Evolutionary conservation across 2,797 vertebrate species (phyloP).

Genomic region (Siniperca undulata): DNA sequence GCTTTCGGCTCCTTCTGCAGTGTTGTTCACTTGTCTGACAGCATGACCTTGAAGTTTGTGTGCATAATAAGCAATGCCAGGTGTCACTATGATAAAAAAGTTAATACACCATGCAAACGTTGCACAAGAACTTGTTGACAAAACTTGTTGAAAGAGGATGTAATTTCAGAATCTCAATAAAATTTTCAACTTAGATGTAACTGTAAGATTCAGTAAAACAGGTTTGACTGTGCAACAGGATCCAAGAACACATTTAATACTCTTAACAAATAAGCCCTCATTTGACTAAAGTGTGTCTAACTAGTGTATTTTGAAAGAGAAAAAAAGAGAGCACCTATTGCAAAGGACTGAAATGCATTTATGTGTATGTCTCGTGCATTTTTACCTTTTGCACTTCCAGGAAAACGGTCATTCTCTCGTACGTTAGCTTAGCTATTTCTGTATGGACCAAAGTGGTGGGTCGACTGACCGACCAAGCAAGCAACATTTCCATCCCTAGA

Average conservation of each 20-base stretch:
- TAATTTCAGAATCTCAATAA: neutral
- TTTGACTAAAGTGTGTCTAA: neutral
- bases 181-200: neutral
- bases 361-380: neutral
- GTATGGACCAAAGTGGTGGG: neutral
- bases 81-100: constrained; percentile 14
- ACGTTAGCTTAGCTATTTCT: neutral
- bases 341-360: neutral
- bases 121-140: neutral
- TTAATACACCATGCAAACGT: neutral
- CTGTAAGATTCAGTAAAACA: neutral
- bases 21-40: neutral
- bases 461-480: too few relatives aligned
- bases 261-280: neutral
- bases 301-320: neutral
- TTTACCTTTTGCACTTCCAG: neutral
- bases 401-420: neutral
- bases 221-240: neutral
- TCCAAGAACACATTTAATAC: neutral
- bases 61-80: constrained; percentile 26
- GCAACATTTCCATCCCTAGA: too few relatives aligned
- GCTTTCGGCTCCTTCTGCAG: neutral
- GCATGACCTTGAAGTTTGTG: constrained; percentile 44
- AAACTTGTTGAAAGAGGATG: neutral
- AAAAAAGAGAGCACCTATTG: neutral